Base-by-base conservation (phyloP, 2,797 vertebrate genomes). In the Cynodonichthys magdalenae region DNA sequence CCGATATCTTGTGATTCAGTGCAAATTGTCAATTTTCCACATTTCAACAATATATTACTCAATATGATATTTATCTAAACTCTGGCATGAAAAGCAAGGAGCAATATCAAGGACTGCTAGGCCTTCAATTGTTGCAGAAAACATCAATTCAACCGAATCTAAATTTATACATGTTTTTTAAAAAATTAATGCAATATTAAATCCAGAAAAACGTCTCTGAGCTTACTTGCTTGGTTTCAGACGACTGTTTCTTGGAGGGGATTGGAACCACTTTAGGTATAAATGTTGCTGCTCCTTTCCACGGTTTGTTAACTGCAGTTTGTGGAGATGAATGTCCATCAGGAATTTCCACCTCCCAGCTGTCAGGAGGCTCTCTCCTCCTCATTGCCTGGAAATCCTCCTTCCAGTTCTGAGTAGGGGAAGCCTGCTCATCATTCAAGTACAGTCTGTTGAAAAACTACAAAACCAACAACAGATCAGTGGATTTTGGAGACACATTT, bases 401-500 rank as follows among this genome's bases (percentile, higher is more conserved):
- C 84, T 95, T 95, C 93, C 94, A 95, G 80, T 31, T 87, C 18
- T 68, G 75, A 11, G 58, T 31, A 15, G 71, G 24, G 55, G 81
- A 60, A 63, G 75, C 53, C 65, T 87, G 90, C 18, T 71, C 69
- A 79, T 94, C 92, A 62, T 88, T 85, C 82, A 92, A 69, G 85
- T 92, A 94, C 69, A 88, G 91, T 88, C 95, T 95, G 85, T 95
- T 95, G 84, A 95, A 90, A 95, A 95, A 95, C 96, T 96, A 82
- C 39, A 75, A 84, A 27, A 75, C 64, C 71, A 81, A 77, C 24
- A 60, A 78, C 24, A 81, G 51, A 59, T 46, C 52, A 87, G 78
- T 60, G 60, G 10, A 59, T 46, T 24, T 63, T 34, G 53, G 17
- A n/a, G 34, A 36, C 19, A 48, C 24, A n/a, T 15, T 52, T 3